Evolutionary conservation across 2,888 invertebrate genomes (phyloP).

Genomic region (Chrysodeixis includens): DNA sequence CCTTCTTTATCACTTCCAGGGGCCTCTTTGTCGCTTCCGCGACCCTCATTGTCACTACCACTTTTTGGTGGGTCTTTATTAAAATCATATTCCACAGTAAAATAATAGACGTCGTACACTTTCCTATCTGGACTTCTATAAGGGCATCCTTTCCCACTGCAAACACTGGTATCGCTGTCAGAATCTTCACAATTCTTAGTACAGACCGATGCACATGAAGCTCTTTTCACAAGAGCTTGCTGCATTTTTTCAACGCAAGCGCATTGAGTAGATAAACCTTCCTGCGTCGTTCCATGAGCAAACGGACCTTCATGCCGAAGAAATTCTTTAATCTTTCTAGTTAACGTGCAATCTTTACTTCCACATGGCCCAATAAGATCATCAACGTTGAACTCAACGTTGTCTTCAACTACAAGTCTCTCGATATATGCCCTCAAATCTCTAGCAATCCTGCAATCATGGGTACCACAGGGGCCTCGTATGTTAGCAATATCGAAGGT

Average conservation of each 20-base stretch:
- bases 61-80: neutral
- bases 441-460: constrained; percentile 84
- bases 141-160: constrained; percentile 75
- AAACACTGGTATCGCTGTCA: constrained; percentile 65
- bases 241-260: constrained; percentile 80
- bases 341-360: constrained; percentile 79
- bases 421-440: constrained; percentile 81
- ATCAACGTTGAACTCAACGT: constrained; percentile 73
- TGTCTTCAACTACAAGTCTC: constrained; percentile 80
- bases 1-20: too few relatives aligned
- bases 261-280: constrained; percentile 83
- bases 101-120: constrained; percentile 81
- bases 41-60: constrained; percentile 5
- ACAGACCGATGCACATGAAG: constrained; percentile 71
- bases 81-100: constrained; percentile 79
- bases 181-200: constrained; percentile 73
- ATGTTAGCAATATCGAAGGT: constrained; percentile 81
- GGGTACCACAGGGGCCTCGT: constrained; percentile 82
- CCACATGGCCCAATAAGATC: constrained; percentile 84
- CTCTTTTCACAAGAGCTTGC: constrained; percentile 66
- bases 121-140: constrained; percentile 57
- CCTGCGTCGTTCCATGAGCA: constrained; percentile 61
- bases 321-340: constrained; percentile 79
- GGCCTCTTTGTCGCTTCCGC: neutral
- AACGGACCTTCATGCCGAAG: constrained; percentile 79